Base-by-base conservation (phyloP, 2,113 vertebrate genomes). In the Macquaria australasica region DNA sequence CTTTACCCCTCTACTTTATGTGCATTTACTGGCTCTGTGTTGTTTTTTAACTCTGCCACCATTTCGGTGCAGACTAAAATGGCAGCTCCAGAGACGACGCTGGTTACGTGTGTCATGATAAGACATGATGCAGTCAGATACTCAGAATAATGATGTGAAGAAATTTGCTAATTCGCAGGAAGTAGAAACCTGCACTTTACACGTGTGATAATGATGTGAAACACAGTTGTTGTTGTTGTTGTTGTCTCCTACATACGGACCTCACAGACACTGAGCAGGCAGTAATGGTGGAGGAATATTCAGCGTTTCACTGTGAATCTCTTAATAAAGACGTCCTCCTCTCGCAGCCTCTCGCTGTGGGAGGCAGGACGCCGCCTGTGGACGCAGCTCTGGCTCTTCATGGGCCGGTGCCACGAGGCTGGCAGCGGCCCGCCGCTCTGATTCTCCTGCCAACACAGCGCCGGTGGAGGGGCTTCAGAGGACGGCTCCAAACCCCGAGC, bases 381-480 rank as follows among this genome's bases (percentile, higher is more conserved):
- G 81, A 60, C 16, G 20, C 34, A 2, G 75, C 64, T 63, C 70
- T n/a, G 18, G 78, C 18, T 82, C 79, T 84, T 84, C 48, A 39
- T 82, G 86, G 84, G 77, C 48, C 15, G 60, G 4, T 76, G 83
- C 89, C 89, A 88, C 37, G 66, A 75, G 31, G 34, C 73, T 92
- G 93, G 90, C 90, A 89, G 73, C 51, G 55, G 68, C 77, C 71
- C 73, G 62, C 28, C 51, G 72, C 90, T 87, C 79, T 84, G 83
- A 79, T 82, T 37, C 77, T 68, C 31, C 82, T 93, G 93, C 93
- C 94, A 95, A 84, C 84, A 60, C 7, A 0, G 4, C 14, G 74
- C 73, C 72, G 43, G 64, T 23, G 88, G 74, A 67, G 70, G 62
- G 59, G 51, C 66, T 88, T 79, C 87, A 85, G 91, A 56, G 77